Evolutionary conservation across 2,113 vertebrate genomes (phyloP), one percentile per base, ranked within the genome.

Genomic region (Hyperopisus bebe): DNA sequence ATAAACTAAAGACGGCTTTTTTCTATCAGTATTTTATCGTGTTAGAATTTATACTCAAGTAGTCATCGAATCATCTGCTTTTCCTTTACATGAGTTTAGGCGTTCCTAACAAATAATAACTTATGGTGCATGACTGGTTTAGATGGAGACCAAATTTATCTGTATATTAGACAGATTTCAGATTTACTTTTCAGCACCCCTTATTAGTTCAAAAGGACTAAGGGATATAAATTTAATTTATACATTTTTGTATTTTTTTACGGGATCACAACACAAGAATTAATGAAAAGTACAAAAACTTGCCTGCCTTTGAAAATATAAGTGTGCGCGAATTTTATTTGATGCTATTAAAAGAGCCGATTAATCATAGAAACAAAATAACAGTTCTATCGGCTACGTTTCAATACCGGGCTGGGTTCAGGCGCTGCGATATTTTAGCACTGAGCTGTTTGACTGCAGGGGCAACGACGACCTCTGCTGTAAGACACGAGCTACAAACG

Each of bases 401-500:
- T 46, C 46, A 88, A 88, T 44, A 42, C 31, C 70, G 70, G 31
- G 70, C 11, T 74, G 70, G 13, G 31, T 66, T 66, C 58, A 11
- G 19, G 5, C 7, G 9, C 27, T 35, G 10, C 4, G 27, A 51
- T 31, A 5, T 31, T 87, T 53, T 53, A 6, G 5, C 21, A 39
- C 51, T 89, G 70, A 42, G 62, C 48, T 46, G 24, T 6, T 82
- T 55, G 19, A 89, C 88, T 53, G 21, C 88, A 51, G 47, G 74
- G 74, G 58, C 74, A 83, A 51, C 48, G 70, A 55, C 35, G 74
- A 80, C 88, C 88, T 55, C 88, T 89, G 74, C 74, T 55, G 50
- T 21, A 7, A 19, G 5, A 80, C 35, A 80, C 5, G n/a, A 42
- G 74, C 35, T 39, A 80, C 31, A 42, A 42, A 35, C 74, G 35